A percentile compares a stretch with the other conserved stretches of the same genome.
Conservation (phyloP, 2,113 vertebrate species). For the Hippocampus zosterae region DNA sequence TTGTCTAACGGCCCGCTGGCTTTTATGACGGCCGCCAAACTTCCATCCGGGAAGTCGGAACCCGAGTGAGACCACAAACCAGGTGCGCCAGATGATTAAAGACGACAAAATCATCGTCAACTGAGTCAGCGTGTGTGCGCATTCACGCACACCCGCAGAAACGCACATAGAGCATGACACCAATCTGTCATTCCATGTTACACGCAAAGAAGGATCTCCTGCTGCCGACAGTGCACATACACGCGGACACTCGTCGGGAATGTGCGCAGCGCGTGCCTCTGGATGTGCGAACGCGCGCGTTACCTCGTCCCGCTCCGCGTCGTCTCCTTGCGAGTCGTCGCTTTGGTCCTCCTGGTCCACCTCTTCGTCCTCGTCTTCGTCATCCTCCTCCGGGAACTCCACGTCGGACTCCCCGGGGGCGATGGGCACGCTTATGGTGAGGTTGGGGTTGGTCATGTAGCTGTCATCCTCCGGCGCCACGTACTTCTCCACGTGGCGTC, state of each 20-base stretch:
- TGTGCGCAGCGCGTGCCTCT: no score
- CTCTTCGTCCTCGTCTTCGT: slow-evolving; percentile 52
- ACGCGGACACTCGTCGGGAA: slow-evolving; percentile 1
- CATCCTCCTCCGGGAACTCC: slow-evolving; percentile 83
- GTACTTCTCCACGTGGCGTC: slow-evolving; percentile 68
- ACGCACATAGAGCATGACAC: slow-evolving; percentile 32
- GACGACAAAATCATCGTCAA: background rate
- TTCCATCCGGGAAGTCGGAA: background rate
- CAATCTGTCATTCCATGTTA: slow-evolving; percentile 56
- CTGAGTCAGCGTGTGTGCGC: background rate
- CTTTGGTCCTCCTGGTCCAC: slow-evolving; percentile 47
- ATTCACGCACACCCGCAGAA: no score
- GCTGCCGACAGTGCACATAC: background rate
- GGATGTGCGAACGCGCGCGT: background rate
- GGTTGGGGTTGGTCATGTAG: slow-evolving; percentile 77
- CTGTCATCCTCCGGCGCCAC: slow-evolving; percentile 70
- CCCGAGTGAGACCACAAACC: background rate
- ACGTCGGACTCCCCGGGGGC: slow-evolving; percentile 90
- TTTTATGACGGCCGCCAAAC: background rate
- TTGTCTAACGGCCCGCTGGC: background rate
- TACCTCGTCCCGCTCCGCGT: slow-evolving; percentile 39
- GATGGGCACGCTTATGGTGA: slow-evolving; percentile 91
- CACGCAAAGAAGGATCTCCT: slow-evolving; percentile 21
- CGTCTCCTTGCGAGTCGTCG: slow-evolving; percentile 52
- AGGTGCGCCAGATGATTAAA: slow-evolving; percentile 4